Conservation (phyloP, 2,888 invertebrate genomes). For the Cheilosia pagana region DNA sequence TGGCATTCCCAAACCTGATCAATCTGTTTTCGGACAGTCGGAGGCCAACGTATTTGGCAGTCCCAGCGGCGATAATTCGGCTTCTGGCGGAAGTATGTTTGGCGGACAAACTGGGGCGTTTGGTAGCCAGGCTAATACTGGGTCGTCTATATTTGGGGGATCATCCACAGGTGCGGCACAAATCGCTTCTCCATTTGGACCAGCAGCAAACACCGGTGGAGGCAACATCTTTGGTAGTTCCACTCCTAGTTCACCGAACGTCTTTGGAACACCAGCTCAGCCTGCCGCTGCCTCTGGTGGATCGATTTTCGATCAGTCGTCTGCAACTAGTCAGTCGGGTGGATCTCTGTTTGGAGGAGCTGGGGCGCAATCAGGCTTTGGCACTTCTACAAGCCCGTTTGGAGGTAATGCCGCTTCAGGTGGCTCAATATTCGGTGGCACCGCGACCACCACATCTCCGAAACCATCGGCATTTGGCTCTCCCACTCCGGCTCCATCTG, state of each 20-base stretch:
- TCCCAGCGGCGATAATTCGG: slow-evolving; percentile 52
- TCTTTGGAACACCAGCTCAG: slow-evolving; percentile 56
- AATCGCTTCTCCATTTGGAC: slow-evolving; percentile 72
- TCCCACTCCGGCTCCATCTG: slow-evolving; percentile 61
- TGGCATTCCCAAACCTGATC: slow-evolving; percentile 81
- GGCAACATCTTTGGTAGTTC: slow-evolving; percentile 77
- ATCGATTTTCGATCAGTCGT: slow-evolving; percentile 76
- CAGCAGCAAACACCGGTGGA: slow-evolving; percentile 71
- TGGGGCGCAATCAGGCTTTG: slow-evolving; percentile 60
- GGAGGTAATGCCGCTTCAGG: slow-evolving; percentile 72
- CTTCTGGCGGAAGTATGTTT: slow-evolving; percentile 78
- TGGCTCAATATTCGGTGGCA: slow-evolving; percentile 77
- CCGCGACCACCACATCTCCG: slow-evolving; percentile 24
- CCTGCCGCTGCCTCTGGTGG: slow-evolving; percentile 62
- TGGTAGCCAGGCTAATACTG: slow-evolving; percentile 57
- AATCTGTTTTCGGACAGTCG: slow-evolving; percentile 77
- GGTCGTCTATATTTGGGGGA: slow-evolving; percentile 47
- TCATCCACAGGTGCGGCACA: slow-evolving; percentile 40
- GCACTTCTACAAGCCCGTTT: slow-evolving; percentile 76
- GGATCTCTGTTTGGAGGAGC: slow-evolving; percentile 76
- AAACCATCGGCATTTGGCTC: slow-evolving; percentile 61
- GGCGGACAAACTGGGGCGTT: slow-evolving; percentile 68
- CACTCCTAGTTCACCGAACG: slow-evolving; percentile 56
- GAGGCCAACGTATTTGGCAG: slow-evolving; percentile 42
- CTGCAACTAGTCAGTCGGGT: slow-evolving; percentile 68